These are phyloP conservation scores for Mobula birostris DNA, from an alignment of 2,113 vertebrate species.

Conservation along the genomic window DNA sequence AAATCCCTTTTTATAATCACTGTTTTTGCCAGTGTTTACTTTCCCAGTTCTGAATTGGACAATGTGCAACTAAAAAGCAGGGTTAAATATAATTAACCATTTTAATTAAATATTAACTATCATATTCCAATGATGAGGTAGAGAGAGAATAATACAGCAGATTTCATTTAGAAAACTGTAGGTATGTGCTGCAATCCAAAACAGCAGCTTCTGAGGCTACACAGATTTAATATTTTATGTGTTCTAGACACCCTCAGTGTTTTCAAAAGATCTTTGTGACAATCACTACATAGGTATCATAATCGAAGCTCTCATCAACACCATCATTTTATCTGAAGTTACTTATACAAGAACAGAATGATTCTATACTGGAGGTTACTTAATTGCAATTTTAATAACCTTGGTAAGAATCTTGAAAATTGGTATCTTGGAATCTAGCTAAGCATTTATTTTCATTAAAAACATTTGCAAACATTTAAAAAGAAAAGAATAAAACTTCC, in stretches of 20 bases:
- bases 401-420: not conserved
- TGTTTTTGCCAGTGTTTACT: not conserved
- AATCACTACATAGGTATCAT: not conserved
- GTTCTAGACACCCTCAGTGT: not conserved
- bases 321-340: not conserved
- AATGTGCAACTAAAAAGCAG: not conserved
- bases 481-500: not conserved
- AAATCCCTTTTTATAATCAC: not conserved
- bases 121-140: not conserved
- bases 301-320: not conserved
- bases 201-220: not conserved
- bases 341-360: not conserved
- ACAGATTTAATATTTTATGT: slow-evolving; percentile 36
- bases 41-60: not conserved
- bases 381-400: not conserved
- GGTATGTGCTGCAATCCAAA: not conserved
- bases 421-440: not conserved
- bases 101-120: not conserved
- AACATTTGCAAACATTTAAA: not conserved
- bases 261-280: not conserved
- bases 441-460: not conserved
- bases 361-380: not conserved
- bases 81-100: not conserved
- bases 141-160: not conserved
- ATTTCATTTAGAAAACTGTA: not conserved